These are phyloP conservation scores for Lucilia sericata DNA, from an alignment of 1,140 invertebrate species.

Conservation along the genomic window DNA sequence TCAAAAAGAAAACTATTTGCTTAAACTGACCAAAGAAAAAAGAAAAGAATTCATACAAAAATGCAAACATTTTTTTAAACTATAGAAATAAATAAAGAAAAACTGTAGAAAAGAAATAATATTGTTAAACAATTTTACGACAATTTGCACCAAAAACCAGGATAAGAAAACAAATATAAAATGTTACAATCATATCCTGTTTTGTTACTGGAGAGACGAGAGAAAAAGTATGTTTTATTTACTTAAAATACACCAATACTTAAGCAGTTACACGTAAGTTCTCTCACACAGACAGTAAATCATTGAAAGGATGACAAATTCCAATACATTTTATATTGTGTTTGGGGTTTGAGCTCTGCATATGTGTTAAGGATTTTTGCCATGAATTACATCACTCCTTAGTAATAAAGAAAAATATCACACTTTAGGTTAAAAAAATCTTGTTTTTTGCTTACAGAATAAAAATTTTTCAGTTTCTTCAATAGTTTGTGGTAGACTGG, in stretches of 20 bases:
- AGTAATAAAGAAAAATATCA: background rate
- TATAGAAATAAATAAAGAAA: background rate
- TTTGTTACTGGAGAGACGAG: background rate
- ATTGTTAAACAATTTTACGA: conserved; percentile 24
- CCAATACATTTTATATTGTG: background rate
- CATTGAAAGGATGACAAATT: conserved; percentile 4
- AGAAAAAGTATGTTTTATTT: background rate
- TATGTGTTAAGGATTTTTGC: background rate
- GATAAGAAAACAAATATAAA: background rate
- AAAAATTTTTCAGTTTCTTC: no score
- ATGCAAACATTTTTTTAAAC: conserved; percentile 13
- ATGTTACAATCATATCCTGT: background rate
- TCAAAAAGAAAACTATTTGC: background rate
- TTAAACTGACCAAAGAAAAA: background rate
- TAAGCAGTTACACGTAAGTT: no score
- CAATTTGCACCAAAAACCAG: background rate
- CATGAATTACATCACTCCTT: background rate
- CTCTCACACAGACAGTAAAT: background rate
- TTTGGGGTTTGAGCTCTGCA: background rate
- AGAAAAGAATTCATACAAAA: background rate
- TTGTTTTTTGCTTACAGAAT: background rate
- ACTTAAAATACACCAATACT: background rate
- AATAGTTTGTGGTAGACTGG: no score
- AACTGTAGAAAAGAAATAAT: background rate
- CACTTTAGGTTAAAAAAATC: background rate